Conservation (phyloP, 1,140 invertebrate species). For the Halotydeus destructor region DNA sequence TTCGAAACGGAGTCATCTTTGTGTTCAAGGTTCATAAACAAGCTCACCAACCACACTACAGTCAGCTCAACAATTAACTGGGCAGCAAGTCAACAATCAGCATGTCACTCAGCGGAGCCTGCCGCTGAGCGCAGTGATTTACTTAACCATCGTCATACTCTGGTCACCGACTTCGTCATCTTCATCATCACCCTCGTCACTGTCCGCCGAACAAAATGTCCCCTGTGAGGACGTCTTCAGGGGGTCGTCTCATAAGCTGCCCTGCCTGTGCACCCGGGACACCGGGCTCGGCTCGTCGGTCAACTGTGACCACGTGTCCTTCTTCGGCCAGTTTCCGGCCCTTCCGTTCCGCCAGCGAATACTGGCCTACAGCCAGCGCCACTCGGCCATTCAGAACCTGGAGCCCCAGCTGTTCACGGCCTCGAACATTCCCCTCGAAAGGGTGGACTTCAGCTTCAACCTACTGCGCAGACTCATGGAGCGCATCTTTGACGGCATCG, state of each 20-base stretch:
- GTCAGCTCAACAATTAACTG: too few species aligned
- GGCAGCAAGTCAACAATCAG: too few species aligned
- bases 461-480: constrained; percentile 53
- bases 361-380: constrained; percentile 46
- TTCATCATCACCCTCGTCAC: too few species aligned
- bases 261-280: constrained; percentile 4
- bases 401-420: constrained; percentile 44
- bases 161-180: too few species aligned
- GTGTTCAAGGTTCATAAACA: too few species aligned
- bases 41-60: too few species aligned
- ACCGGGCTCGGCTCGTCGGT: constrained; percentile 33
- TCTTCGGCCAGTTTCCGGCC: constrained; percentile 45
- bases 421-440: constrained; percentile 40
- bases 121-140: too few species aligned
- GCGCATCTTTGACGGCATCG: constrained; percentile 41
- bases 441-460: constrained; percentile 58
- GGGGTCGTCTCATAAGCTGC: constrained; percentile 1
- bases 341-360: constrained; percentile 49
- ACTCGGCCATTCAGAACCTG: constrained; percentile 51
- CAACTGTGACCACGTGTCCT: constrained; percentile 62
- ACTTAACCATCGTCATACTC: too few species aligned
- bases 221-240: too few species aligned
- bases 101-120: too few species aligned
- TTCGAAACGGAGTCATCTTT: too few species aligned
- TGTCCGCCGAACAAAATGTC: too few species aligned